phyloP scores from a whole-genome alignment of 2,888 invertebrate genomes.

The Nebria brevicollis region DNA sequence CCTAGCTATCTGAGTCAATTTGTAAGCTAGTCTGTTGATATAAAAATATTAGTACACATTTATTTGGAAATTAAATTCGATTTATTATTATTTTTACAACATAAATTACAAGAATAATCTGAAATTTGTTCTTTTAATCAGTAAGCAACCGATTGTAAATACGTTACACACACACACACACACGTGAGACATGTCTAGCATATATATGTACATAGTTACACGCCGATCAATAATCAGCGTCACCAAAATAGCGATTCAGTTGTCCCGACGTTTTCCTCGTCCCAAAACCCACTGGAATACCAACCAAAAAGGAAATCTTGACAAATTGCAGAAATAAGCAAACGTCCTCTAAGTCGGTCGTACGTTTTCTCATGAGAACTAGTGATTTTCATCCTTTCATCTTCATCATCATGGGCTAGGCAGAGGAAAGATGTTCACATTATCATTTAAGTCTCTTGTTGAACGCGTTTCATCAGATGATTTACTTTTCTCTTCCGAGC shows the following conservation, averaged over 20 bases:
- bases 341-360: background rate
- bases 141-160: background rate
- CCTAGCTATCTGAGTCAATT: too few species aligned
- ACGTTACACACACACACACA: background rate
- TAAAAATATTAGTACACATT: too few species aligned
- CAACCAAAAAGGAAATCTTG: slow-evolving; percentile 5
- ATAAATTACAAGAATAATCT: too few species aligned
- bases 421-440: background rate
- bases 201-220: background rate
- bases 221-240: slow-evolving; percentile 19
- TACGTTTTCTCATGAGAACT: background rate
- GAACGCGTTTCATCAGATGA: background rate
- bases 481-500: too few species aligned
- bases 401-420: background rate
- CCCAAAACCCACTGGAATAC: slow-evolving; percentile 12
- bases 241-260: slow-evolving; percentile 8
- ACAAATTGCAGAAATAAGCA: slow-evolving; percentile 18
- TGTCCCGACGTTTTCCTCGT: slow-evolving; percentile 1
- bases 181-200: background rate
- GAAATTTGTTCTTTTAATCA: background rate
- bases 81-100: too few species aligned
- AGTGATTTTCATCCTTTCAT: background rate
- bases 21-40: too few species aligned
- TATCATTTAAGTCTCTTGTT: background rate
- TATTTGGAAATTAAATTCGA: too few species aligned